Evolutionary conservation across 2,113 vertebrate species (phyloP).

Genomic region (Callipepla squamata): DNA sequence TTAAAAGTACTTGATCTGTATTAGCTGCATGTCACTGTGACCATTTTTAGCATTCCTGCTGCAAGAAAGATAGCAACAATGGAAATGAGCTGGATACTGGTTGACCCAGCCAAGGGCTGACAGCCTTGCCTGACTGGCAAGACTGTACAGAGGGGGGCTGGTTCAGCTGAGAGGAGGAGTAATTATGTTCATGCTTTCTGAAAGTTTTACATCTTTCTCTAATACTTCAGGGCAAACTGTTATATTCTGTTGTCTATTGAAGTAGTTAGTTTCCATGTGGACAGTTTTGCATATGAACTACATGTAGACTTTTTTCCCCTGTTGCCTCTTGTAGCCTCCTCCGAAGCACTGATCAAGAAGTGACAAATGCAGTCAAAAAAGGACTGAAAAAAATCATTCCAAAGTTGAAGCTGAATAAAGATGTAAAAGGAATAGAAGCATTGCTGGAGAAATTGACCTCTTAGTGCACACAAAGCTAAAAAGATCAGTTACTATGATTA

Average conservation of each 20-base stretch:
- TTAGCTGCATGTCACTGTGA: not conserved
- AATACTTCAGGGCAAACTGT: not conserved
- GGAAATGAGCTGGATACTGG: not conserved
- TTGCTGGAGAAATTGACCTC: conserved; percentile 87
- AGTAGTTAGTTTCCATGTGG: not conserved
- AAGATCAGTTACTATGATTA: not conserved
- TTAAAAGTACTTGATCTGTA: not conserved
- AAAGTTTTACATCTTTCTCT: not conserved
- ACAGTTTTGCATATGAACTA: not conserved
- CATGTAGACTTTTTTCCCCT: not conserved
- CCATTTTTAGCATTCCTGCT: not conserved
- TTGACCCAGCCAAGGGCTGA: rapidly evolving
- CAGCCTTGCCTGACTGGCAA: not conserved
- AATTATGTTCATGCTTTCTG: not conserved
- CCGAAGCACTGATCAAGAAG: conserved; percentile 81
- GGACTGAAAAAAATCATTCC: conserved; percentile 81
- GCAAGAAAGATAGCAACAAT: not conserved
- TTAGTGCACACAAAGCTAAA: conserved; percentile 49
- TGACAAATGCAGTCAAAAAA: conserved; percentile 81
- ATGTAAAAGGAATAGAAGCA: conserved; percentile 84
- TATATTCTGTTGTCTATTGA: not conserved
- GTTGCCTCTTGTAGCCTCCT: conserved; percentile 82
- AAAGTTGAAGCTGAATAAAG: conserved; percentile 77
- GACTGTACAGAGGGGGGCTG: rapidly evolving
- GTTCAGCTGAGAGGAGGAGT: not conserved